Base-by-base conservation (phyloP, 2,888 invertebrate genomes). In the Dromius quadrimaculatus region DNA sequence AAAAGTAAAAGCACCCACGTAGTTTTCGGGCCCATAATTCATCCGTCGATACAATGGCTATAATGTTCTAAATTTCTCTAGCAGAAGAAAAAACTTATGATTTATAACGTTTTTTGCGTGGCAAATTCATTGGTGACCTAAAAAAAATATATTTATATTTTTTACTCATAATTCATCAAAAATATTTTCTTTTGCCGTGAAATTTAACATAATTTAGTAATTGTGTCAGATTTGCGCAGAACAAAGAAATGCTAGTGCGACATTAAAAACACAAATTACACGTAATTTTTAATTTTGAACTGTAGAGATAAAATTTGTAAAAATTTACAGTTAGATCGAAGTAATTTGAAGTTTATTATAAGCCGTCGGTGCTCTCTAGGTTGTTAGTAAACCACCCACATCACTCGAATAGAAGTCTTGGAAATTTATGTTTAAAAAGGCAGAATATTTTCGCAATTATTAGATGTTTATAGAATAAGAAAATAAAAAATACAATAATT, bases 141-240 rank as follows among this genome's bases (percentile, higher is more conserved):
- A 59, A 59, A 57, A 59, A 59, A 59, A 36, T 59, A 59, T 59
- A 59, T 59, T 59, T 59, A 59, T 59, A 59, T 59, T 59, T 59
- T 59, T 59, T 59, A 59, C 36, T 59, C 59, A 59, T 54, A 54
- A 54, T 54, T 54, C 50, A 54, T 54, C 50, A 54, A 54, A 28
- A 54, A 54, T 54, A 54, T 28, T 54, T 54, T 54, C 50, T 54
- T 54, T 54, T 54, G 28, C 50, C 50, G 28, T 54, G 50, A 28
- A 54, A 54, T 54, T 54, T 54, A 54, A 54, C 28, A 54, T 28
- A 28, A 54, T 28, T 54, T 28, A 54, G 50, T 28, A 54, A 54
- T 28, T 54, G 23, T 54, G 28, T 9, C 28, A 28, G 15, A 15
- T 28, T 54, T 23, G 23, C 23, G 13, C 32, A 28, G 11, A 43